Conservation (phyloP, 2,888 invertebrate genomes). For the Drosophila koepferae region DNA sequence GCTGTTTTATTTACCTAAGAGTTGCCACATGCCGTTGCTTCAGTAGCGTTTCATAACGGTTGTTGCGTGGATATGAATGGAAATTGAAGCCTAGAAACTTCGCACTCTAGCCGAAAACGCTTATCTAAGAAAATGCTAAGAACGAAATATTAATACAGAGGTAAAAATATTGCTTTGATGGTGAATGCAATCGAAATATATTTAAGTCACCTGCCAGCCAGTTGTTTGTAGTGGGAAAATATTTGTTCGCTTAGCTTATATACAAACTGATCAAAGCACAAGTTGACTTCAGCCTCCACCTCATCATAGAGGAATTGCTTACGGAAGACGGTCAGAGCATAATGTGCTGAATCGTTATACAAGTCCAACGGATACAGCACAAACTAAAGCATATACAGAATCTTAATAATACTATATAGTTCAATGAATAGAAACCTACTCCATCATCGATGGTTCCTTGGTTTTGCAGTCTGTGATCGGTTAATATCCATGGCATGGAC, state of each 20-base stretch:
- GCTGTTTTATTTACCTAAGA: slow-evolving; percentile 86
- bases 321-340: slow-evolving; percentile 97
- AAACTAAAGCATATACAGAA: slow-evolving; percentile 85
- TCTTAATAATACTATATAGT: background rate
- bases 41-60: slow-evolving; percentile 97
- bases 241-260: slow-evolving; percentile 99
- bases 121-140: slow-evolving; percentile 96
- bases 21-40: slow-evolving; percentile 97
- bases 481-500: slow-evolving; percentile 99
- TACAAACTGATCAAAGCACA: slow-evolving; percentile 99
- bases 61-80: slow-evolving; percentile 93
- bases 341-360: slow-evolving; percentile 99
- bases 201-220: slow-evolving; percentile 89
- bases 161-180: background rate
- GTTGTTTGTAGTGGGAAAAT: slow-evolving; percentile 98
- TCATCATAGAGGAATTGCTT: slow-evolving; percentile 99
- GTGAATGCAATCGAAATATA: background rate
- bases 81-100: slow-evolving; percentile 94
- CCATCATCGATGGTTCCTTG: slow-evolving; percentile 99
- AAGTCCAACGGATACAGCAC: slow-evolving; percentile 98
- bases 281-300: slow-evolving; percentile 98
- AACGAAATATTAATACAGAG: background rate
- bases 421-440: slow-evolving; percentile 87
- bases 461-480: slow-evolving; percentile 98
- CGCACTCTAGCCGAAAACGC: slow-evolving; percentile 97